Evolutionary conservation across 2,113 vertebrate species (phyloP).

Genomic region (Gopherus evgoodei): DNA sequence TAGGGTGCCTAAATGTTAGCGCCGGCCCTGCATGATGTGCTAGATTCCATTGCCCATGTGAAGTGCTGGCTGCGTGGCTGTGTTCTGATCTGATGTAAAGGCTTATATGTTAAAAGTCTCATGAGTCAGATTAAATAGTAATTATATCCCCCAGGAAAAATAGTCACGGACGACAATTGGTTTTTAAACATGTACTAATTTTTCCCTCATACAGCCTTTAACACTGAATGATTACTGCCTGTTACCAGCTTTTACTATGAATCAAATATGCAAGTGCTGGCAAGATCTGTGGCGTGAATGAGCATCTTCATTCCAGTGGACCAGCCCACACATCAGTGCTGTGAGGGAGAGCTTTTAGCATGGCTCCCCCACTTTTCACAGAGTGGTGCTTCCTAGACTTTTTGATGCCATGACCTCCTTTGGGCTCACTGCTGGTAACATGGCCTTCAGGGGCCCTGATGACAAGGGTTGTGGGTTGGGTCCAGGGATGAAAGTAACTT

Average conservation of each 20-base stretch:
- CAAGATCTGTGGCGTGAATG: not conserved
- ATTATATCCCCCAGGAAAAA: not conserved
- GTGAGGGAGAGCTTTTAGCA: not conserved
- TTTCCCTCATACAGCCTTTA: not conserved
- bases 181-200: not conserved
- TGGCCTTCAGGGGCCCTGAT: not conserved
- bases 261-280: no score
- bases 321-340: not conserved
- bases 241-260: not conserved
- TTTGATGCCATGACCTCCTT: not conserved
- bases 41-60: not conserved
- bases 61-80: rapidly evolving
- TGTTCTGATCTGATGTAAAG: not conserved
- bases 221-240: not conserved
- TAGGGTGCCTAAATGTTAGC: no score
- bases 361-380: not conserved
- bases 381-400: not conserved
- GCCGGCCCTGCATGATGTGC: not conserved
- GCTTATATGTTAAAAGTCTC: not conserved
- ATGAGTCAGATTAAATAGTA: not conserved
- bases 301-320: no score
- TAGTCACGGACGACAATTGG: no score
- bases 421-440: no score
- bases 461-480: not conserved
- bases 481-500: no score